A percentile compares a stretch with the other conserved stretches of the same genome.
These are phyloP conservation scores for Drosophila stalkeri DNA, from an alignment of 2,888 invertebrate genomes.

Conservation along the genomic window DNA sequence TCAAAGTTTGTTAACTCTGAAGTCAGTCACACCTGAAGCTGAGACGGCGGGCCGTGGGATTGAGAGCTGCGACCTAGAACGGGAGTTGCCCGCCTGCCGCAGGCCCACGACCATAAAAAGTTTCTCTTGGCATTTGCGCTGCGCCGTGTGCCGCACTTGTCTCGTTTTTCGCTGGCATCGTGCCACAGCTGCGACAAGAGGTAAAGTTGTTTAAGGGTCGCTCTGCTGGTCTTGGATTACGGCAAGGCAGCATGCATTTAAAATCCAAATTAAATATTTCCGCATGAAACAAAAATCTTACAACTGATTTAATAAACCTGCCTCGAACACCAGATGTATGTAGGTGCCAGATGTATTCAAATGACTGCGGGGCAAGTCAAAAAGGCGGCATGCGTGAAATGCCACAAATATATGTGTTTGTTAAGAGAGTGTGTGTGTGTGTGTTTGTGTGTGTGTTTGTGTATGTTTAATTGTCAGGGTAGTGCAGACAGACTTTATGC, in stretches of 20 bases:
- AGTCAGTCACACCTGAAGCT: slow-evolving; percentile 55
- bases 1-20: slow-evolving; percentile 40
- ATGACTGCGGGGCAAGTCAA: slow-evolving; percentile 65
- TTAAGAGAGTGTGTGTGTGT: background rate
- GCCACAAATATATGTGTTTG: slow-evolving; percentile 34
- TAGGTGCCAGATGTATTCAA: slow-evolving; percentile 3
- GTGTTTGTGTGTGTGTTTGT: slow-evolving; percentile 1
- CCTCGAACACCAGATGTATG: slow-evolving; percentile 27
- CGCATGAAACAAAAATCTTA: slow-evolving; percentile 79
- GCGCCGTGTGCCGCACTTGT: slow-evolving; percentile 63
- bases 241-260: slow-evolving; percentile 75
- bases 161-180: slow-evolving; percentile 49
- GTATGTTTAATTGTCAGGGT: slow-evolving; percentile 57
- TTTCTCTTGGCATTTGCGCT: slow-evolving; percentile 49
- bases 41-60: slow-evolving; percentile 30
- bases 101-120: slow-evolving; percentile 59
- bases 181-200: slow-evolving; percentile 20
- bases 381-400: slow-evolving; percentile 67
- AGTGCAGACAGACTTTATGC: slow-evolving; percentile 47
- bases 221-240: slow-evolving; percentile 60
- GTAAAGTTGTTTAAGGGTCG: slow-evolving; percentile 41
- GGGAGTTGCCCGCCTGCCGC: slow-evolving; percentile 29
- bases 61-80: slow-evolving; percentile 5
- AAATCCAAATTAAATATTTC: slow-evolving; percentile 79
- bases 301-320: slow-evolving; percentile 78